Conservation (phyloP, 2,888 invertebrate species). For the Oligia fasciuncula region DNA sequence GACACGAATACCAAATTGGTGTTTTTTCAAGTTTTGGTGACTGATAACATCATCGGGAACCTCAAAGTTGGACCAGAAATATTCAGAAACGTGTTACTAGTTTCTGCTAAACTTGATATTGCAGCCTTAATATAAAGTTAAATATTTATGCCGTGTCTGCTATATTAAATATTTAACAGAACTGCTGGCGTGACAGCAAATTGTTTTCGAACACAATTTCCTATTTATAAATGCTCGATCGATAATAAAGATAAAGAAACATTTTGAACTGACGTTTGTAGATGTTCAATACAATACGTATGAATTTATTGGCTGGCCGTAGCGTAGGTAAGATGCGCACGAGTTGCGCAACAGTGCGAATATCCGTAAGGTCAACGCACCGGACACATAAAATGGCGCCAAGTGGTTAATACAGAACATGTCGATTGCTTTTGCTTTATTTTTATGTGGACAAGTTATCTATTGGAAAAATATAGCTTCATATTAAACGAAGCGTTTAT, state of each 20-base stretch:
- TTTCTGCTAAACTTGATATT: constrained; percentile 22
- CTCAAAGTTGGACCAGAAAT: constrained; percentile 29
- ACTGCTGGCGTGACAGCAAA: constrained; percentile 23
- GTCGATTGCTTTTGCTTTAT: constrained; percentile 58
- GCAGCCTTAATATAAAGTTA: not conserved
- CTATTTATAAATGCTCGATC: constrained; percentile 40
- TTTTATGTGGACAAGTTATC: constrained; percentile 60
- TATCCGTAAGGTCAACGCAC: constrained; percentile 80
- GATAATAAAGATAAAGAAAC: constrained; percentile 45
- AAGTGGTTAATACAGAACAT: constrained; percentile 48
- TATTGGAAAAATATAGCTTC: constrained; percentile 43
- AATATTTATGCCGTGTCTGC: constrained; percentile 6
- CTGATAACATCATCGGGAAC: constrained; percentile 33
- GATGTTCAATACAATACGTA: constrained; percentile 50
- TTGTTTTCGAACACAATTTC: constrained; percentile 33
- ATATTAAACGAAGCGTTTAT: constrained; percentile 36
- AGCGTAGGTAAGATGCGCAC: constrained; percentile 73
- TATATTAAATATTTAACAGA: constrained; percentile 34
- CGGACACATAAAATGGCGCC: constrained; percentile 77
- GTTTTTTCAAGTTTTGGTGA: constrained; percentile 12
- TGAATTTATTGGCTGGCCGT: constrained; percentile 64
- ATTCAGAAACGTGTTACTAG: constrained; percentile 10
- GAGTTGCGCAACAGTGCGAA: constrained; percentile 80
- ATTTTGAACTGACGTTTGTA: constrained; percentile 40
- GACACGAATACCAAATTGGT: constrained; percentile 37